Conservation (phyloP, 2,797 vertebrate genomes). For the Dallia pectoralis region DNA sequence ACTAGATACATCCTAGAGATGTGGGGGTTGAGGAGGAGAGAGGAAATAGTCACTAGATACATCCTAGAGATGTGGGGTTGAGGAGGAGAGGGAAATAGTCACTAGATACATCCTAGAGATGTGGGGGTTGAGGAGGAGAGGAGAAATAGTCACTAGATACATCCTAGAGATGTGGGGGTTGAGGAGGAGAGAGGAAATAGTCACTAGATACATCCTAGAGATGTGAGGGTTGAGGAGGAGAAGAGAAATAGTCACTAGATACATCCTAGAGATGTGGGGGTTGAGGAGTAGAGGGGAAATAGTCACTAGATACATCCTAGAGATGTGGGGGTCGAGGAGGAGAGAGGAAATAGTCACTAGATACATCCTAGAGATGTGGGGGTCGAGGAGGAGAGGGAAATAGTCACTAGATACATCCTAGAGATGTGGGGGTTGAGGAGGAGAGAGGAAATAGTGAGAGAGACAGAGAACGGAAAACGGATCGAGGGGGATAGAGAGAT, state of each 20-base stretch:
- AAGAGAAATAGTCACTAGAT: neutral
- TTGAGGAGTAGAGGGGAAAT: neutral
- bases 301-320: neutral
- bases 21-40: neutral
- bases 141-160: neutral
- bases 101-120: neutral
- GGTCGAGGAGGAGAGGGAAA: neutral
- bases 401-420: neutral
- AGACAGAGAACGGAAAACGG: constrained; percentile 1
- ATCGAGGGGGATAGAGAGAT: constrained; percentile 13
- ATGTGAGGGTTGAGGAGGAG: neutral
- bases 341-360: neutral
- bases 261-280: neutral
- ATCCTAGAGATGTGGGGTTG: neutral
- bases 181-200: neutral
- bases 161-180: neutral
- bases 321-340: neutral
- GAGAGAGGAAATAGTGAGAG: neutral
- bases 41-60: neutral
- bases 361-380: neutral
- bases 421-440: neutral
- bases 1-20: neutral
- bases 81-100: neutral
- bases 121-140: neutral
- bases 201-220: neutral